phyloP scores from a whole-genome alignment of 2,113 vertebrate genomes.

The Lipophrys pholis region DNA sequence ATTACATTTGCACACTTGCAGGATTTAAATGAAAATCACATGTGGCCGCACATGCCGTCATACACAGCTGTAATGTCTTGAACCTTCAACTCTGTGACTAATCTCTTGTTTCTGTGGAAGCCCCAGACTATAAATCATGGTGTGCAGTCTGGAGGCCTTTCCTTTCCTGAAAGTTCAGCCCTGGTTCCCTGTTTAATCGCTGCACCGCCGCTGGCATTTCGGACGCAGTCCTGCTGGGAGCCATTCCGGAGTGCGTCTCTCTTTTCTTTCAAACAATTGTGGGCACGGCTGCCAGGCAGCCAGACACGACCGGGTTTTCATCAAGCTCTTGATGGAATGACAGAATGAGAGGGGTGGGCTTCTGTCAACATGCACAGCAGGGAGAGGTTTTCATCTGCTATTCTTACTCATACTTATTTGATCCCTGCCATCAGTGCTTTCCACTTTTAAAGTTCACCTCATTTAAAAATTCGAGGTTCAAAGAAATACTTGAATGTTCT shows the following conservation, averaged over 20 bases:
- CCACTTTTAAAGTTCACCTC: conserved; percentile 41
- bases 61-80: conserved; percentile 81
- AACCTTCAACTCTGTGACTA: conserved; percentile 83
- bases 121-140: conserved; percentile 78
- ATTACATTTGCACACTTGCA: conserved; percentile 43
- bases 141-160: conserved; percentile 66
- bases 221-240: conserved; percentile 62
- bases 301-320: conserved; percentile 47
- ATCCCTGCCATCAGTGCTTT: conserved; percentile 43
- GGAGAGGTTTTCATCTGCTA: conserved; percentile 19
- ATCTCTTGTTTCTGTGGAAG: conserved; percentile 79
- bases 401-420: conserved; percentile 47
- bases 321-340: conserved; percentile 48
- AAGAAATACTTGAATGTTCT: conserved; percentile 29
- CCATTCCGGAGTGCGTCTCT: conserved; percentile 69
- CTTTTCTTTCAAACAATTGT: conserved; percentile 58
- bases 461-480: conserved; percentile 38
- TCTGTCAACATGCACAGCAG: conserved; percentile 64
- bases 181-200: conserved; percentile 55
- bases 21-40: conserved; percentile 73
- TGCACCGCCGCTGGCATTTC: conserved; percentile 30
- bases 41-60: conserved; percentile 77
- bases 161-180: conserved; percentile 65
- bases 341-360: conserved; percentile 40
- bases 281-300: conserved; percentile 21